Base-by-base conservation (phyloP, 2,888 invertebrate species). In the Macrosoma leucophasiata region DNA sequence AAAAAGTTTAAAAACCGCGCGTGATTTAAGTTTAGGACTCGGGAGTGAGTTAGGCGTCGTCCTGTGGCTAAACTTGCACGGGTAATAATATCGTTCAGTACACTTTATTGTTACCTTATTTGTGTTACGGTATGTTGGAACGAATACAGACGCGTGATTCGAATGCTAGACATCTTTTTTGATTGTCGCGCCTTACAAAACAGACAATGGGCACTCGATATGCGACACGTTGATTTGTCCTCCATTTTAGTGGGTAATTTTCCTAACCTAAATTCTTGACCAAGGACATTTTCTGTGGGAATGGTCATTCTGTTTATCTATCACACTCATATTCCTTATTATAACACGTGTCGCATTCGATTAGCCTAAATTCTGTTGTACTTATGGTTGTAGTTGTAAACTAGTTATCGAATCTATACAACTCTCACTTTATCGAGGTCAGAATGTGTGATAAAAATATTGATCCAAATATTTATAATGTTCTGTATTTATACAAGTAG, bases 111-210 rank as follows among this genome's bases (percentile, higher is more conserved):
- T 72, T 57, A 58, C 77, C 79, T 69, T 76, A 75, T 75, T 70
- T 57, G 71, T 72, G 55, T 68, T 79, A 81, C 82, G 81, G 81
- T 84, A 78, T 70, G 81, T 75, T 72, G 81, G 75, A 79, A 74
- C 67, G 70, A 76, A 84, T 81, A 81, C 82, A 57, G 49, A 46
- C 48, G 62, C 79, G 79, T 79, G 78, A 69, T 70, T 50, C 47
- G 81, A 79, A 79, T 82, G 53, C 52, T 52, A 45, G 45, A 51
- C 59, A 55, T 64, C 62, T 55, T 60, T 67, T 66, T 68, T 62
- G 66, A 68, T 67, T 67, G 73, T 55, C 55, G 48, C 52, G 38
- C 62, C 62, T 62, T 67, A 70, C 66, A 72, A 63, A 63, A 55
- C 55, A 61, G 55, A 79, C 81, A 82, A 81, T 78, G 48, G 64